A percentile compares a stretch with the other conserved stretches of the same genome.
Evolutionary conservation across 2,113 vertebrate genomes (phyloP).

Genomic region (Nothoprocta pentlandii): DNA sequence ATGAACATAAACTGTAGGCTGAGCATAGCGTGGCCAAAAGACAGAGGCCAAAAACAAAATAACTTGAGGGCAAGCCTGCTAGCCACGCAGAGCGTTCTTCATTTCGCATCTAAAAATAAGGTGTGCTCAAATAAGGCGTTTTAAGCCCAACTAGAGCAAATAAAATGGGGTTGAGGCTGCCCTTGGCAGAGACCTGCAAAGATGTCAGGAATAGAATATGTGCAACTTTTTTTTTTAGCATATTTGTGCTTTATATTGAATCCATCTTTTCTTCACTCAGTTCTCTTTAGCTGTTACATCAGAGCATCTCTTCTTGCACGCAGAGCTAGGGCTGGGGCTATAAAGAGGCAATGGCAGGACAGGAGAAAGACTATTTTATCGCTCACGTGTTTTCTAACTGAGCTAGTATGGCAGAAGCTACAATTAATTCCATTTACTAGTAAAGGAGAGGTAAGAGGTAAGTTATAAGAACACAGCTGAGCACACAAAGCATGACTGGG

Average conservation of each 20-base stretch:
- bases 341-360: not conserved
- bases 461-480: not conserved
- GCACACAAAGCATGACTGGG: no score
- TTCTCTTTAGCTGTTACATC: not conserved
- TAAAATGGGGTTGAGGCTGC: not conserved
- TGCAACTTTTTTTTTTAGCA: no score
- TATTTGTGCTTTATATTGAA: not conserved
- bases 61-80: slow-evolving; percentile 2
- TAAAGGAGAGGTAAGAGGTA: not conserved
- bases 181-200: not conserved
- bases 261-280: not conserved
- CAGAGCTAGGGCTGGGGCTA: not conserved
- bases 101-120: not conserved
- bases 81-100: not conserved
- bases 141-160: not conserved
- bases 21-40: not conserved
- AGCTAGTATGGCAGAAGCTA: not conserved
- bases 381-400: not conserved
- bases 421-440: not conserved
- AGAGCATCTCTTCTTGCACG: not conserved
- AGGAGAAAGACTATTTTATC: not conserved
- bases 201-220: not conserved
- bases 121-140: not conserved
- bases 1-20: not conserved
- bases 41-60: not conserved